These are phyloP conservation scores for Gephyroberyx darwinii DNA, from an alignment of 2,797 vertebrate species.

Conservation along the genomic window DNA sequence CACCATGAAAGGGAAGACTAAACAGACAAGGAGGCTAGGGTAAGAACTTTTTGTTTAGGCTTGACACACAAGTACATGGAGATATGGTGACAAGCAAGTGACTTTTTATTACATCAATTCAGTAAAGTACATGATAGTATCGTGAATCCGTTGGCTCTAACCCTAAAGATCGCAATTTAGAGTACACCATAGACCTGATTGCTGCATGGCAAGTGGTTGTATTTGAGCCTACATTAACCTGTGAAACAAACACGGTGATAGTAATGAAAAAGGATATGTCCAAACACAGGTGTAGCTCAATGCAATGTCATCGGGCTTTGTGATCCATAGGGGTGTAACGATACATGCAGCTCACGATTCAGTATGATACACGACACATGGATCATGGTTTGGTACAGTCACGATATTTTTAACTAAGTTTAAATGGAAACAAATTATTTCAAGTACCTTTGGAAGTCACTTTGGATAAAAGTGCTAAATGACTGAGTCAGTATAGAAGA, in stretches of 20 bases:
- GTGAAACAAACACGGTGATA: not conserved
- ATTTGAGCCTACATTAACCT: conserved; percentile 1
- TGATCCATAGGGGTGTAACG: too few species aligned
- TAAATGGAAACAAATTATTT: too few species aligned
- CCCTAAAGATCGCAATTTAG: conserved; percentile 6
- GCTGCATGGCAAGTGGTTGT: not conserved
- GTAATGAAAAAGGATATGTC: not conserved
- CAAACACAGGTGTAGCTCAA: conserved; percentile 10
- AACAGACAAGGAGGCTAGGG: conserved; percentile 9
- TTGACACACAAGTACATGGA: conserved; percentile 1
- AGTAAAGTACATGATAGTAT: conserved; percentile 11
- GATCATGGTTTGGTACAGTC: too few species aligned
- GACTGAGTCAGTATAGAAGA: too few species aligned
- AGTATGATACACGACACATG: too few species aligned
- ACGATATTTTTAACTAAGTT: too few species aligned
- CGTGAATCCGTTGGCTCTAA: conserved; percentile 14
- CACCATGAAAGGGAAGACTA: conserved; percentile 33
- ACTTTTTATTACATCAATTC: not conserved
- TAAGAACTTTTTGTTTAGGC: conserved; percentile 32
- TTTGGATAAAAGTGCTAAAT: too few species aligned
- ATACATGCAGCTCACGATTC: too few species aligned
- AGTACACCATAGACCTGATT: not conserved
- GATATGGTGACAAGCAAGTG: conserved; percentile 11
- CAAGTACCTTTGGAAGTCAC: too few species aligned
- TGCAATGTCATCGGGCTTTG: conserved; percentile 33